Conservation (phyloP, 1,140 invertebrate genomes). For the Palaemon carinicauda region DNA sequence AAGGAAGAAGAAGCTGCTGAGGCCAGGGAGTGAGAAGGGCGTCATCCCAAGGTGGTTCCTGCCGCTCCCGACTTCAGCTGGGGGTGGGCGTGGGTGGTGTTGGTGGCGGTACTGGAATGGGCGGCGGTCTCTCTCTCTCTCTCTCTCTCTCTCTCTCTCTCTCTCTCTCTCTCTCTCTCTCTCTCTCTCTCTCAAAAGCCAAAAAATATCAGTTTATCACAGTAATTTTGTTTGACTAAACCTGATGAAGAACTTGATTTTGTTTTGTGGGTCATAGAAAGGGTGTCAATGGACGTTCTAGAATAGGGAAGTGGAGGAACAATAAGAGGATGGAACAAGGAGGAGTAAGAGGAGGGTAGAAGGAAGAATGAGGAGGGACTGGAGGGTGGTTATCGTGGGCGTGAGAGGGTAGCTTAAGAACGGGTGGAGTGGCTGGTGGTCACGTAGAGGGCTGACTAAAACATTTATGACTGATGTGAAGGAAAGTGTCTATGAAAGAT, state of each 20-base stretch:
- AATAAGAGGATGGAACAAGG: too few species aligned
- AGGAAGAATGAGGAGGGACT: not conserved
- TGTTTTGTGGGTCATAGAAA: too few species aligned
- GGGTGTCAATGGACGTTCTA: too few species aligned
- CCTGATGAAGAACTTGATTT: too few species aligned
- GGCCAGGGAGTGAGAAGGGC: conserved; percentile 2
- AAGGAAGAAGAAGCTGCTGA: not conserved
- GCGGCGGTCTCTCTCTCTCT: not conserved
- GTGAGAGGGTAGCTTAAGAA: not conserved
- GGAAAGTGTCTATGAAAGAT: too few species aligned
- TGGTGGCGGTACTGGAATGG: not conserved
- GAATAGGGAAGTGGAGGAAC: too few species aligned
- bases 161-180: too few species aligned
- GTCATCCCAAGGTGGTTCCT: not conserved
- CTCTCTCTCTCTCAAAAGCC: too few species aligned
- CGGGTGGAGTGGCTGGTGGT: not conserved
- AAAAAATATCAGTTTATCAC: too few species aligned
- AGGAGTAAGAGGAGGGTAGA: not conserved
- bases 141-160: too few species aligned
- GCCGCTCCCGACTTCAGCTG: not conserved
- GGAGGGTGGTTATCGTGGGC: not conserved
- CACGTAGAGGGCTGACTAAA: not conserved
- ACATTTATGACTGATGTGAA: not conserved
- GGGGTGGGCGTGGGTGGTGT: not conserved
- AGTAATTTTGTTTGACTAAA: too few species aligned